A percentile compares a stretch with the other conserved stretches of the same genome.
Conservation (phyloP, 2,113 vertebrate genomes). For the Cryptomyrus ogoouensis region DNA sequence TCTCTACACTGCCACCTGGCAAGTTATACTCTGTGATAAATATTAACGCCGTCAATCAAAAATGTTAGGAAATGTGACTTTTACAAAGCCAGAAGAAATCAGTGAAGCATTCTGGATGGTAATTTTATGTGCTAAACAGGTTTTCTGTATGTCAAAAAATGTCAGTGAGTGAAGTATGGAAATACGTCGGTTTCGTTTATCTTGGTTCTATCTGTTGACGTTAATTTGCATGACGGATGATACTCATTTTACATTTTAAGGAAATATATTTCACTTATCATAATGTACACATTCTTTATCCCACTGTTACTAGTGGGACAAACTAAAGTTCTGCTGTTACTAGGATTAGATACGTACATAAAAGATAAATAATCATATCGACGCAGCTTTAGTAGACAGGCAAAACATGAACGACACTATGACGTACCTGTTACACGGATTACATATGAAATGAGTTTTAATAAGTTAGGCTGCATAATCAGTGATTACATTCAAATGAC, state of each 20-base stretch:
- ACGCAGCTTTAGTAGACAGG: not conserved
- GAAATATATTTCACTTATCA: not conserved
- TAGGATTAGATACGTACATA: not conserved
- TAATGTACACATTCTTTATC: not conserved
- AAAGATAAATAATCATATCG: not conserved
- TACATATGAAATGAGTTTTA: not conserved
- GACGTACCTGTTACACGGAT: not conserved
- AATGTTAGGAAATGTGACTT: not conserved
- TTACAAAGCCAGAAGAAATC: not conserved
- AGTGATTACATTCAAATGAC: not conserved
- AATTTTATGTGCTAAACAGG: not conserved
- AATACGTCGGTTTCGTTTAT: not conserved
- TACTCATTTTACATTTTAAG: not conserved
- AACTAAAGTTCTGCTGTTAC: not conserved
- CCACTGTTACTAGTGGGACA: not conserved
- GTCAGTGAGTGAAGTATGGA: not conserved
- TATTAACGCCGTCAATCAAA: not conserved
- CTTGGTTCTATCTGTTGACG: not conserved
- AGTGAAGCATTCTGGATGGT: not conserved
- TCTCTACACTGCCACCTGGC: not conserved
- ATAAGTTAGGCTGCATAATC: not conserved
- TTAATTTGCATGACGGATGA: not conserved
- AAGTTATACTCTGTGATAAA: not conserved
- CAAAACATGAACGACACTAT: not conserved
- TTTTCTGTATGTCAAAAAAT: not conserved